phyloP scores from a whole-genome alignment of 2,888 invertebrate genomes.

The Hedychridium roseum region DNA sequence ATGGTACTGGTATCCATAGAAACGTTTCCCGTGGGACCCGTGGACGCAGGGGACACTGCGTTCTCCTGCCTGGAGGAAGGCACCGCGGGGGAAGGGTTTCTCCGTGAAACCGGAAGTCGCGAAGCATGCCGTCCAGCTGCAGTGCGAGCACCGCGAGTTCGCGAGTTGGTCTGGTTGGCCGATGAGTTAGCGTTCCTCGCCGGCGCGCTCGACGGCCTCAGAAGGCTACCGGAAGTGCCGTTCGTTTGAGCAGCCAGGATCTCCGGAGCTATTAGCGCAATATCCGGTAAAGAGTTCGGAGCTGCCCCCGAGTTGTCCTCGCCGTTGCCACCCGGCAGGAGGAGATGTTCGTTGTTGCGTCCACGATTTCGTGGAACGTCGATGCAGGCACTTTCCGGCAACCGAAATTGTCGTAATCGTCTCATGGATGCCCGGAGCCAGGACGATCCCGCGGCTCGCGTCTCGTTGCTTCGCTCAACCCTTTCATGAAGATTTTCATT shows the following conservation, averaged over 20 bases:
- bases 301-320: slow-evolving; percentile 30
- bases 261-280: slow-evolving; percentile 57
- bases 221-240: slow-evolving; percentile 37
- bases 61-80: slow-evolving; percentile 36
- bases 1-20: no score
- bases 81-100: no score
- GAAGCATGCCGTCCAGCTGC: no score
- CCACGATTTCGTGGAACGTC: slow-evolving; percentile 11
- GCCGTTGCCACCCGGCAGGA: slow-evolving; percentile 21
- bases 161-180: no score
- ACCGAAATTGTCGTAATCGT: slow-evolving; percentile 65
- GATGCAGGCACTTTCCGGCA: slow-evolving; percentile 55
- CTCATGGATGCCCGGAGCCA: slow-evolving; percentile 70
- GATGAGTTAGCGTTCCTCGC: slow-evolving; percentile 24
- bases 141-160: no score
- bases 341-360: slow-evolving; percentile 14
- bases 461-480: slow-evolving; percentile 52
- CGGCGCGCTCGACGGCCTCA: slow-evolving; percentile 54
- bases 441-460: slow-evolving; percentile 49
- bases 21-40: slow-evolving; percentile 35
- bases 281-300: slow-evolving; percentile 55
- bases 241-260: slow-evolving; percentile 58
- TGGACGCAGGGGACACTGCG: slow-evolving; percentile 38
- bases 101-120: no score
- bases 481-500: no score